Evolutionary conservation across 2,888 invertebrate genomes (phyloP).

Genomic region (Cantharis lateralis): DNA sequence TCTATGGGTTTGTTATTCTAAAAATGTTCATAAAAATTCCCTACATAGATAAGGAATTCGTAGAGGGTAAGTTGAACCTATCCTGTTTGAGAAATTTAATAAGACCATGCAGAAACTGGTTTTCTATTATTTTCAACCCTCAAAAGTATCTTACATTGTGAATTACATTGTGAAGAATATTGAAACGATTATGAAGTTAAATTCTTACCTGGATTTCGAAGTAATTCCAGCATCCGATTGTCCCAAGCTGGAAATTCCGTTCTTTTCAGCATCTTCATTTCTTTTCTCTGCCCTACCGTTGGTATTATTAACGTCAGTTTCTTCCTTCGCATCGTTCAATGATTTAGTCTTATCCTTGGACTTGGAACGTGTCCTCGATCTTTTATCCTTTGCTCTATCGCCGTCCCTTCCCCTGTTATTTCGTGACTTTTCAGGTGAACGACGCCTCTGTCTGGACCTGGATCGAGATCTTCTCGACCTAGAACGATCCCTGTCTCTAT

Average conservation of each 20-base stretch:
- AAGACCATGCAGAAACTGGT: background rate
- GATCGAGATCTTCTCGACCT: slow-evolving; percentile 43
- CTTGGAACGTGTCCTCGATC: slow-evolving; percentile 42
- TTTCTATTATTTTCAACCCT: background rate
- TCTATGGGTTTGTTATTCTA: background rate
- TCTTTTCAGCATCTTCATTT: slow-evolving; percentile 43
- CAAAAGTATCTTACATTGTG: background rate
- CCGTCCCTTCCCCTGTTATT: slow-evolving; percentile 38
- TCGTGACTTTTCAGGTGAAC: slow-evolving; percentile 38
- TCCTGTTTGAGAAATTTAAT: background rate
- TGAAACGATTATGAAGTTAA: background rate
- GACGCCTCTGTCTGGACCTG: slow-evolving; percentile 41
- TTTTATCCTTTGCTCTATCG: slow-evolving; percentile 37
- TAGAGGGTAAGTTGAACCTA: background rate
- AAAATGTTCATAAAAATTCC: no score
- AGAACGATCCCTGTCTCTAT: slow-evolving; percentile 52
- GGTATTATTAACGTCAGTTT: slow-evolving; percentile 54
- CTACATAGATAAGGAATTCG: no score
- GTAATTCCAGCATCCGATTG: slow-evolving; percentile 35
- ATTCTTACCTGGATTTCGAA: slow-evolving; percentile 39
- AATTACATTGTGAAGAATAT: background rate
- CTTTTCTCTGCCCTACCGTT: slow-evolving; percentile 42
- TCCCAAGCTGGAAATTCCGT: slow-evolving; percentile 43
- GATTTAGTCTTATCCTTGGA: slow-evolving; percentile 40
- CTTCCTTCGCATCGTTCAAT: slow-evolving; percentile 45